A percentile compares a stretch with the other conserved stretches of the same genome.
Evolutionary conservation across 2,797 vertebrate species (phyloP).

Genomic region (Anomalospiza imberbis): DNA sequence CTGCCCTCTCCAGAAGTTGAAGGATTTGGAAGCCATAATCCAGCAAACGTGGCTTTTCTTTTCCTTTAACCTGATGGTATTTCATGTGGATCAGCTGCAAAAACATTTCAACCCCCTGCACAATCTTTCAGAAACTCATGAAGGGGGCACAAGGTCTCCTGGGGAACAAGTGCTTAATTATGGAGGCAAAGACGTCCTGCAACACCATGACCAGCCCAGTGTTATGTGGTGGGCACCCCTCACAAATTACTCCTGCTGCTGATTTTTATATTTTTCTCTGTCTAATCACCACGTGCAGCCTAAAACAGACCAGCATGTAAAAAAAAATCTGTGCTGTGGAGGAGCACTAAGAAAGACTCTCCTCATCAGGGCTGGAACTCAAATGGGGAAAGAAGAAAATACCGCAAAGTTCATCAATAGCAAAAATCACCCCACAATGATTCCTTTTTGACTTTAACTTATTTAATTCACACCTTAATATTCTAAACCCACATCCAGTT

Average conservation of each 20-base stretch:
- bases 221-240: not conserved
- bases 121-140: not conserved
- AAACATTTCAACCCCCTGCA: constrained; percentile 12
- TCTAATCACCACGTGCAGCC: not conserved
- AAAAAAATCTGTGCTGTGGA: not conserved
- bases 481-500: not conserved
- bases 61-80: not conserved
- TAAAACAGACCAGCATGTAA: not conserved
- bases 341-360: not conserved
- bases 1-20: not conserved
- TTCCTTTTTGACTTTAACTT: not conserved
- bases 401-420: not conserved
- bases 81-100: constrained; percentile 45
- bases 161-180: not conserved
- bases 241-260: not conserved
- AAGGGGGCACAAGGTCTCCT: not conserved
- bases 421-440: not conserved
- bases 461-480: not conserved
- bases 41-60: constrained; percentile 34
- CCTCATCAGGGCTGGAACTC: not conserved
- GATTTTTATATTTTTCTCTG: not conserved
- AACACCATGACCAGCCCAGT: not conserved
- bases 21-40: constrained; percentile 40
- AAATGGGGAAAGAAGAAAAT: not conserved
- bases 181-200: not conserved